These are phyloP conservation scores for Polypedilum vanderplanki DNA, from an alignment of 1,140 invertebrate genomes.

Conservation along the genomic window DNA sequence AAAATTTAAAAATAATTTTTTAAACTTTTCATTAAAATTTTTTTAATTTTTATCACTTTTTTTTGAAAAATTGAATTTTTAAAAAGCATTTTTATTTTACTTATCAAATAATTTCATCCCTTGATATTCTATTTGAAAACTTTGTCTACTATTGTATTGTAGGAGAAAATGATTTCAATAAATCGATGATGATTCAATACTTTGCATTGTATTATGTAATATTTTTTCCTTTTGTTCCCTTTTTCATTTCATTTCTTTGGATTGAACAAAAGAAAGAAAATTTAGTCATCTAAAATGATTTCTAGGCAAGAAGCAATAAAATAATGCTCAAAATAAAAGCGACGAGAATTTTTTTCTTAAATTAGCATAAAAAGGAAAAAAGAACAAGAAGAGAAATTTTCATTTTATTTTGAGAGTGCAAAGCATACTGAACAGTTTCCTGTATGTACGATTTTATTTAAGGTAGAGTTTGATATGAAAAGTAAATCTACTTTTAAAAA, in stretches of 20 bases:
- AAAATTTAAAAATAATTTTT: too few relatives aligned
- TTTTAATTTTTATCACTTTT: too few relatives aligned
- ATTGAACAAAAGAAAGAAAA: not conserved
- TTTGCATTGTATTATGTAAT: not conserved
- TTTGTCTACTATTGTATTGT: not conserved
- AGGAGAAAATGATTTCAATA: constrained; percentile 15
- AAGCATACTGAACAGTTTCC: not conserved
- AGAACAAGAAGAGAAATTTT: not conserved
- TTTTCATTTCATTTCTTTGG: not conserved
- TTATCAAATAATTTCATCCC: too few relatives aligned
- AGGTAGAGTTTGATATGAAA: too few relatives aligned
- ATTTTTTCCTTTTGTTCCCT: not conserved
- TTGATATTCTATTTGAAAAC: too few relatives aligned
- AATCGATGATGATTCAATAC: constrained; percentile 28
- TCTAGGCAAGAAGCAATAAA: not conserved
- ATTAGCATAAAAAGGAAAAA: constrained; percentile 5
- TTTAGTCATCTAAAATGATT: not conserved
- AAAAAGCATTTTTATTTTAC: too few relatives aligned
- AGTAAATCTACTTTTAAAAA: too few relatives aligned
- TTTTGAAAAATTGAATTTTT: too few relatives aligned
- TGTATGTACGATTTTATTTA: not conserved
- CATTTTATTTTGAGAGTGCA: not conserved
- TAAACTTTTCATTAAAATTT: too few relatives aligned
- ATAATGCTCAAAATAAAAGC: not conserved
- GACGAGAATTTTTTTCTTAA: not conserved